These are phyloP conservation scores for Temnothorax rugatulus DNA, from an alignment of 2,888 invertebrate species.

Conservation along the genomic window DNA sequence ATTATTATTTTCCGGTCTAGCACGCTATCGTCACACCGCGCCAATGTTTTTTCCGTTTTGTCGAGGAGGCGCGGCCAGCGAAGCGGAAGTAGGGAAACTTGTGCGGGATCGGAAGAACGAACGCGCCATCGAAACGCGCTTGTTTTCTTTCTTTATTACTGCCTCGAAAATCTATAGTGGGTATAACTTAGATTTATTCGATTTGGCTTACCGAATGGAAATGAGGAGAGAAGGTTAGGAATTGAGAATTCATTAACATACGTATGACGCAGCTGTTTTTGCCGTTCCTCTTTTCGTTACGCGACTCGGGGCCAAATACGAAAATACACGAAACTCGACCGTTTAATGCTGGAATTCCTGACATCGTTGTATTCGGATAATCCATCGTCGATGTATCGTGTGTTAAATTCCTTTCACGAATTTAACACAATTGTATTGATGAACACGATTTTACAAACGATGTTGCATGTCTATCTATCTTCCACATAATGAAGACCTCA, in stretches of 20 bases:
- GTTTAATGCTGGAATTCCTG: conserved; percentile 22
- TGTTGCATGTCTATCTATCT: background rate
- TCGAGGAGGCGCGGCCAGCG: conserved; percentile 44
- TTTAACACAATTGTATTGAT: conserved; percentile 24
- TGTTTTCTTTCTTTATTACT: conserved; percentile 52
- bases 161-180: background rate
- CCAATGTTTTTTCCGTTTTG: conserved; percentile 35
- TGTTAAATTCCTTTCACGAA: conserved; percentile 31
- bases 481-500: conserved; percentile 4
- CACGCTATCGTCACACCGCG: background rate
- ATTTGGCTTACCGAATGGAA: conserved; percentile 28
- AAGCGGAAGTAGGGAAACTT: conserved; percentile 53
- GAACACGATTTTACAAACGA: conserved; percentile 35
- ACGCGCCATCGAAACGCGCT: conserved; percentile 42
- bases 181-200: conserved; percentile 55
- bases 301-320: background rate
- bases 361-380: conserved; percentile 27
- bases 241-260: conserved; percentile 54
- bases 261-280: conserved; percentile 33
- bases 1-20: conserved; percentile 45
- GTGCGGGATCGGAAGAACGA: conserved; percentile 19
- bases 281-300: background rate
- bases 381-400: background rate
- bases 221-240: too few species aligned
- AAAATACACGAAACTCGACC: conserved; percentile 26